Base-by-base conservation (phyloP, 92 coral and sea anemone species). In the Zoanthus gigantus region DNA sequence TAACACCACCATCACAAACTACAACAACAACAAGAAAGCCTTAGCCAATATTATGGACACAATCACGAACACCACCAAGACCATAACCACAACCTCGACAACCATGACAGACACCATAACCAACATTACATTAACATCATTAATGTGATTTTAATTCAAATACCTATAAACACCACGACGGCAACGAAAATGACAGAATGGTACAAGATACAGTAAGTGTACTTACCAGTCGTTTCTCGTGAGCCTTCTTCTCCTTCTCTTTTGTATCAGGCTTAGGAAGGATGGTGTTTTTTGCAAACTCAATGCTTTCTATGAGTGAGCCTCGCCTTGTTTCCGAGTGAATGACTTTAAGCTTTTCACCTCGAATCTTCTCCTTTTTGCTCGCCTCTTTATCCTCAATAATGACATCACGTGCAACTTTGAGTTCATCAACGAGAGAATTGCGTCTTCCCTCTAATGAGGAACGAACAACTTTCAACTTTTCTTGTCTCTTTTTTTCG, bases 381-480 rank as follows among this genome's bases (percentile, higher is more conserved):
- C 14, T 28, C 46, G 56, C 31, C 9, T 78, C 83, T 4, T 29
- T 18, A 6, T 6, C 34, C 31, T 56, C 30, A 14, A 78, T 14
- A 6, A 78, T 78, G 47, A 78, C 83, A 30, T 37, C 50, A 7
- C 10, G 68, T 14, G 83, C 83, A 32, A 78, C 57, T 6, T 14
- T 56, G 13, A 78, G 71, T 68, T 78, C 83, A 31, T 78, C 83
- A 56, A 30, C 71, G n/a, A 78, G 50, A 15, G 83, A 78, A 31
- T 12, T n/a, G 65, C 83, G 83, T 29, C 83, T 78, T 15, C 83
- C 53, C 17, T 60, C 48, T 13, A 37, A 30, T 30, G 71, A 60
- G 2, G 83, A 56, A 13, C 32, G 83, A 17, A 78, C 83, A 16
- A 57, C 71, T 2, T 50, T 78, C 52, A 78, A 6, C 13, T 58